Evolutionary conservation across 2,797 vertebrate genomes (phyloP).

Genomic region (Carduelis carduelis): DNA sequence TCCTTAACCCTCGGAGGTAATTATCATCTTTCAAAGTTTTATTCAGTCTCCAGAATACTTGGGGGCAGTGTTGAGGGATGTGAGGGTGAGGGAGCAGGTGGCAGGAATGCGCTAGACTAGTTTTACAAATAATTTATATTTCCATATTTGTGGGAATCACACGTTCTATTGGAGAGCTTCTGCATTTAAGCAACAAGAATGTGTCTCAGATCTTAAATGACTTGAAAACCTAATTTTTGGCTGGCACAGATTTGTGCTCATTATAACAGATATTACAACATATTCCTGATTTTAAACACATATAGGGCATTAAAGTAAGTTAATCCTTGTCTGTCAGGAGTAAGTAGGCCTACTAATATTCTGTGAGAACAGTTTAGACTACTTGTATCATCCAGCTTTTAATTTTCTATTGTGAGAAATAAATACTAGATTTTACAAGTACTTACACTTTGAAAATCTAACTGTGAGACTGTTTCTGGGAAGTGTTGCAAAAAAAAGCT

Average conservation of each 20-base stretch:
- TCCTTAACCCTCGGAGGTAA: background rate
- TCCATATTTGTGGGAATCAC: background rate
- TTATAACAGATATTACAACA: background rate
- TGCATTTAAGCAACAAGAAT: background rate
- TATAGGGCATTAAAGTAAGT: background rate
- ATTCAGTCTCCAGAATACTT: background rate
- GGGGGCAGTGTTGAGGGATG: accelerated
- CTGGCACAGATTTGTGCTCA: background rate
- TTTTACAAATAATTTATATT: background rate
- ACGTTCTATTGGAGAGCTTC: background rate
- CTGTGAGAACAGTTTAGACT: background rate
- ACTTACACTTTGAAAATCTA: background rate
- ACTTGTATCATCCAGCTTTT: background rate
- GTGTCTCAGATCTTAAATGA: background rate
- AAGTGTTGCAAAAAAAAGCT: background rate
- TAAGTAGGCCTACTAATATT: background rate
- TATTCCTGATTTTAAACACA: background rate
- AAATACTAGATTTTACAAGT: background rate
- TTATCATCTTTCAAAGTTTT: background rate
- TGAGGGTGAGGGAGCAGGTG: background rate
- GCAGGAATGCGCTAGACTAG: background rate
- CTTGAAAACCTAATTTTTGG: background rate
- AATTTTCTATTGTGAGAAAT: background rate
- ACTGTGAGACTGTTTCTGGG: background rate
- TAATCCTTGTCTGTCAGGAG: background rate